Conservation (phyloP, 2,888 invertebrate genomes). For the Schizaphis graminum region DNA sequence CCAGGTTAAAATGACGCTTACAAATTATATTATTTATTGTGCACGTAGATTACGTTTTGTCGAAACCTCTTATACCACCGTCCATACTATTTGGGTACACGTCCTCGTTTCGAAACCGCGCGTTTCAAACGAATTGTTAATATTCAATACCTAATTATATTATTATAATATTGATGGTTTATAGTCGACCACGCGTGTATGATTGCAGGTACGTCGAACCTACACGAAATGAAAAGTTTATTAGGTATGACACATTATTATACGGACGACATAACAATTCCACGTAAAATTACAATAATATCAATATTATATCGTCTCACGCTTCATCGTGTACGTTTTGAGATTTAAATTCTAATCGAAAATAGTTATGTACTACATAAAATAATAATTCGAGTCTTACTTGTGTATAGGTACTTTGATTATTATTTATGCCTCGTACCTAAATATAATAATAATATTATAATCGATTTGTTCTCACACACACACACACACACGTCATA, state of each 20-base stretch:
- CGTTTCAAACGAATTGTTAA: background rate
- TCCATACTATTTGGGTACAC: background rate
- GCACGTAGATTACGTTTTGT: background rate
- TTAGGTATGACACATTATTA: background rate
- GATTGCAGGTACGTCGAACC: background rate
- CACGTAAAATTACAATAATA: background rate
- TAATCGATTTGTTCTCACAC: background rate
- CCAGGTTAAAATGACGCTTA: background rate
- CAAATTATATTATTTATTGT: background rate
- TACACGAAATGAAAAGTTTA: background rate
- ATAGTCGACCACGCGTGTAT: background rate
- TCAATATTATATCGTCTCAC: background rate
- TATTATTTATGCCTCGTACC: background rate
- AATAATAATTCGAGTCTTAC: background rate
- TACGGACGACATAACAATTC: background rate
- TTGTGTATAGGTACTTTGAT: background rate
- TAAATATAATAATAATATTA: background rate
- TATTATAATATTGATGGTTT: background rate
- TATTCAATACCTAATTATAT: background rate
- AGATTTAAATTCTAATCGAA: conserved; percentile 2
- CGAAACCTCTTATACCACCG: background rate
- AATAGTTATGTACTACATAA: background rate
- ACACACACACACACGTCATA: background rate
- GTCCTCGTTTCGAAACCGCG: background rate
- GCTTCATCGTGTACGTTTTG: background rate